Evolutionary conservation across 2,888 invertebrate genomes (phyloP).

Genomic region (Lacanobia oleracea): DNA sequence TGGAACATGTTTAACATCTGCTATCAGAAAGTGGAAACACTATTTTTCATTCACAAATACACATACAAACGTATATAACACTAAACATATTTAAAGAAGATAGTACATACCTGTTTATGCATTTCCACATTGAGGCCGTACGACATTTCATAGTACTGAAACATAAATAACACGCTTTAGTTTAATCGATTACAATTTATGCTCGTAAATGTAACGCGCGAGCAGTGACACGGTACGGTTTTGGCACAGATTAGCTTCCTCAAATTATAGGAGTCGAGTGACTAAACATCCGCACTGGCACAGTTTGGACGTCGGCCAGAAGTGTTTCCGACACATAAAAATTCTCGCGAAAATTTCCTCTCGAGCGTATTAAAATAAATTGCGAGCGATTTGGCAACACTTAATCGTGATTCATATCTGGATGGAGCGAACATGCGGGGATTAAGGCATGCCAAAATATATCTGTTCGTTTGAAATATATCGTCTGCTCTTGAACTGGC

Average conservation of each 20-base stretch:
- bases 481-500: conserved; percentile 73
- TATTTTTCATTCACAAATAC: conserved; percentile 43
- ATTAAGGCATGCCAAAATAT: conserved; percentile 87
- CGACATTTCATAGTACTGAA: conserved; percentile 99
- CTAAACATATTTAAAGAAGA: conserved; percentile 37
- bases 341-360: conserved; percentile 88
- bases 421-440: conserved; percentile 84
- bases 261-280: conserved; percentile 87
- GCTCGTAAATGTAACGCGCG: conserved; percentile 76
- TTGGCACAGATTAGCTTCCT: conserved; percentile 88
- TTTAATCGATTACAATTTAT: conserved; percentile 78
- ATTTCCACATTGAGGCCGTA: conserved; percentile 99
- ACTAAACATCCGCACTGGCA: conserved; percentile 89
- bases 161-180: conserved; percentile 88
- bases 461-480: conserved; percentile 79
- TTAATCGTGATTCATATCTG: conserved; percentile 90
- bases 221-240: conserved; percentile 83
- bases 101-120: conserved; percentile 97
- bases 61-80: conserved; percentile 21
- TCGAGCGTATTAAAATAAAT: conserved; percentile 90
- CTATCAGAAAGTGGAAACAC: conserved; percentile 77
- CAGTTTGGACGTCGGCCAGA: conserved; percentile 87
- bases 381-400: conserved; percentile 90
- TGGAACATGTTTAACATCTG: conserved; percentile 63
- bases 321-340: conserved; percentile 90